A percentile compares a stretch with the other conserved stretches of the same genome.
phyloP scores from a whole-genome alignment of 2,888 invertebrate genomes.

The Pyralis farinalis region DNA sequence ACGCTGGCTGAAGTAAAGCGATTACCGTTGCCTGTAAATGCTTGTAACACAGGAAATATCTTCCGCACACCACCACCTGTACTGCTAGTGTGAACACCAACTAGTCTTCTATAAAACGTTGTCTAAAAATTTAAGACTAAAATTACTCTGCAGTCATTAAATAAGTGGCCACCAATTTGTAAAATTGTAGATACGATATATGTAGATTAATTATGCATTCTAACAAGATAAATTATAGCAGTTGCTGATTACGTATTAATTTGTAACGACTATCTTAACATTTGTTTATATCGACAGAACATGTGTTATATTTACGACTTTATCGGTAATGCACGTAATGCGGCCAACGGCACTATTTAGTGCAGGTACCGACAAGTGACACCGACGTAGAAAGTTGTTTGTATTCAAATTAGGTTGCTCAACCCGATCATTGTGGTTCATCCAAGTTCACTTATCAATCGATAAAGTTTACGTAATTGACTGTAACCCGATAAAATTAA shows the following conservation, averaged over 20 bases:
- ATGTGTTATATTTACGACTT: neutral
- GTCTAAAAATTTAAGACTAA: too few relatives aligned
- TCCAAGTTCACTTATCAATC: constrained; percentile 26
- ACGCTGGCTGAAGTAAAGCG: too few relatives aligned
- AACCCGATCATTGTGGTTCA: constrained; percentile 19
- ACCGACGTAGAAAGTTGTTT: constrained; percentile 47
- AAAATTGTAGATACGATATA: neutral
- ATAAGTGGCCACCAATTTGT: too few relatives aligned
- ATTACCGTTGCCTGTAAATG: too few relatives aligned
- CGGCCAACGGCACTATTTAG: constrained; percentile 43
- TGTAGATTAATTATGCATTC: constrained; percentile 1
- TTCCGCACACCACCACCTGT: too few relatives aligned
- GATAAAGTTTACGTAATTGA: constrained; percentile 18
- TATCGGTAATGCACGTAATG: neutral
- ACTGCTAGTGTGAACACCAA: neutral
- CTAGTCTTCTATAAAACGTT: too few relatives aligned
- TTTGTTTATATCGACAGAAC: constrained; percentile 4
- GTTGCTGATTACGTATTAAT: neutral
- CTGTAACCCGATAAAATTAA: constrained; percentile 8
- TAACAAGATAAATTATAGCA: neutral
- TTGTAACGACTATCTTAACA: constrained; percentile 1
- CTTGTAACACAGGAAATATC: too few relatives aligned
- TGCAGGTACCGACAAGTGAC: constrained; percentile 33
- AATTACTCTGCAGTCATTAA: too few relatives aligned
- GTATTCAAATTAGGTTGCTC: constrained; percentile 49